Conservation (phyloP, 1,140 invertebrate genomes). For the Amphibalanus amphitrite region DNA sequence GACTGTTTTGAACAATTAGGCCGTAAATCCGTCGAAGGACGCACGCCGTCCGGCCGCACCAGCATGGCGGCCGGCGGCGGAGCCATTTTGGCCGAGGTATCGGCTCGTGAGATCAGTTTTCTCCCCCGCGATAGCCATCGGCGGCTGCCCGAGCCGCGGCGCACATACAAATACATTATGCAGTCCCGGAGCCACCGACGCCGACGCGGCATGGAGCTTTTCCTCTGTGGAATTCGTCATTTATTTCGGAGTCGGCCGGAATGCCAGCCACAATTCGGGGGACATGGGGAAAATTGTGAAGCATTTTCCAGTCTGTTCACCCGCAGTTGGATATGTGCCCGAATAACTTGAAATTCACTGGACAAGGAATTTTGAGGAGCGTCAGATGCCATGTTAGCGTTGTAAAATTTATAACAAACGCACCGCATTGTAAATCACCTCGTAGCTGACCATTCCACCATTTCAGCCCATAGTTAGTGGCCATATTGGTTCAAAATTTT, state of each 20-base stretch:
- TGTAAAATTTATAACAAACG: neutral
- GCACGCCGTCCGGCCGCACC: neutral
- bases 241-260: neutral
- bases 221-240: neutral
- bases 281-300: neutral
- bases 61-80: neutral
- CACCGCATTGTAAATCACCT: no score
- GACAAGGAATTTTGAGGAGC: neutral
- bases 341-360: neutral
- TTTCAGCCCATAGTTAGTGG: no score
- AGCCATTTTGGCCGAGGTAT: neutral
- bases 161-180: neutral
- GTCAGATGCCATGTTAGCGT: neutral
- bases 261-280: neutral
- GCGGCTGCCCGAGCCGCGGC: neutral
- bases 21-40: neutral
- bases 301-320: neutral
- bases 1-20: slow-evolving; percentile 1
- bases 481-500: no score
- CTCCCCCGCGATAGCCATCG: neutral
- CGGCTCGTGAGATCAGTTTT: neutral
- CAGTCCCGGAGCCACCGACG: neutral
- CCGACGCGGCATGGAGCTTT: neutral
- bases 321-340: neutral
- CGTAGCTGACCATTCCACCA: no score